Conservation (phyloP, 1,140 invertebrate genomes). For the Trachymyrmex septentrionalis region DNA sequence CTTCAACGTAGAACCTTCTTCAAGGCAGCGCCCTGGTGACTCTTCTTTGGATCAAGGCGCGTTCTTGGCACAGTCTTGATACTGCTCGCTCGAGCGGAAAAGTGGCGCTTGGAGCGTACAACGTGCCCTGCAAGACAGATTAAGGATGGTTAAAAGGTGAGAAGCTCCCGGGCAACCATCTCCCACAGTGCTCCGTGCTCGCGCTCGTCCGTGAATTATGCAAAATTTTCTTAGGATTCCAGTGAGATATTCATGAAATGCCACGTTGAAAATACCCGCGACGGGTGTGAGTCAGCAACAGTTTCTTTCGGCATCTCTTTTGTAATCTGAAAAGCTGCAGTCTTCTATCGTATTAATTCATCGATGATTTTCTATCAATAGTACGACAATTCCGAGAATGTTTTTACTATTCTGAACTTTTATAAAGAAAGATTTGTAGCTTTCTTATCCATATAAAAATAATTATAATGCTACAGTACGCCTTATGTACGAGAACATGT, state of each 20-base stretch:
- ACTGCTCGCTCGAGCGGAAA: conserved; percentile 68
- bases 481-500: not conserved
- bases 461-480: not conserved
- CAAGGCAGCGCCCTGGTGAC: conserved; percentile 22
- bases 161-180: conserved; percentile 56
- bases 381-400: not conserved
- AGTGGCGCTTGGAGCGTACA: conserved; percentile 72
- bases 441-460: not conserved
- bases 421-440: not conserved
- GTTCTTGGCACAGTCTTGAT: conserved; percentile 65
- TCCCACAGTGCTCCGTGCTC: conserved; percentile 56
- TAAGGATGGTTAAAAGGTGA: conserved; percentile 63
- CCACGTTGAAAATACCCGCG: conserved; percentile 17
- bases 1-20: conserved; percentile 20
- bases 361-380: not conserved
- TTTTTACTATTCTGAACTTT: not conserved
- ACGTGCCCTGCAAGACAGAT: conserved; percentile 75
- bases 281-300: conserved; percentile 23
- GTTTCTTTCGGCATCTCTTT: not conserved
- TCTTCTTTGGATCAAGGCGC: conserved; percentile 28
- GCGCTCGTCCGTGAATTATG: conserved; percentile 70
- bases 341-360: not conserved
- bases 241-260: conserved; percentile 40
- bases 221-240: conserved; percentile 71
- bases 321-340: not conserved